phyloP scores from a whole-genome alignment of 2,888 invertebrate species.

The Trissolcus japonicus region DNA sequence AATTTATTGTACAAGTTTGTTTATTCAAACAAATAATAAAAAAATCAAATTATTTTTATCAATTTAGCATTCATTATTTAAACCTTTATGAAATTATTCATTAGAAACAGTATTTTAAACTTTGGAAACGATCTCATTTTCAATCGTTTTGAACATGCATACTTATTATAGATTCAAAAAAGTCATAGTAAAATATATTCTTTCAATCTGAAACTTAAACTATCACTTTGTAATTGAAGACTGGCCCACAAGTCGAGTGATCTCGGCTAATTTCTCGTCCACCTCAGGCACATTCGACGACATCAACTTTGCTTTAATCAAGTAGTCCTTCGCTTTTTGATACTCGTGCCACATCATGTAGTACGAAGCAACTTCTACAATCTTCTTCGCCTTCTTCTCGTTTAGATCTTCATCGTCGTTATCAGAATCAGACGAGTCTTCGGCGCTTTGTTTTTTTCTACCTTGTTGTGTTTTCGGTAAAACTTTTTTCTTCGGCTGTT shows the following conservation, averaged over 20 bases:
- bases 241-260: neutral
- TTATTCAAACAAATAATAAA: slow-evolving; percentile 38
- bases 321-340: slow-evolving; percentile 5
- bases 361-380: slow-evolving; percentile 5
- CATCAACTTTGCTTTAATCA: slow-evolving; percentile 7
- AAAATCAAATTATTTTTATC: slow-evolving; percentile 48
- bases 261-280: slow-evolving; percentile 3
- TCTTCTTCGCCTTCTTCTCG: slow-evolving; percentile 6
- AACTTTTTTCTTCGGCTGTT: neutral
- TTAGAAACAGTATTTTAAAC: no score
- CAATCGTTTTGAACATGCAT: no score
- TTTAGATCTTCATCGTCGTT: neutral
- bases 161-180: no score
- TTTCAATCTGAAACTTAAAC: neutral
- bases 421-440: slow-evolving; percentile 9
- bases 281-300: neutral
- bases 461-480: neutral
- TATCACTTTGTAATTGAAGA: neutral
- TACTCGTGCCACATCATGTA: slow-evolving; percentile 25
- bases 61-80: slow-evolving; percentile 21
- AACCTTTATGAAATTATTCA: neutral
- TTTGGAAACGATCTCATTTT: neutral
- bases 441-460: neutral
- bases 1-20: slow-evolving; percentile 49
- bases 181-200: no score